phyloP scores from a whole-genome alignment of 2,113 vertebrate species.

The Tringa solitaria region DNA sequence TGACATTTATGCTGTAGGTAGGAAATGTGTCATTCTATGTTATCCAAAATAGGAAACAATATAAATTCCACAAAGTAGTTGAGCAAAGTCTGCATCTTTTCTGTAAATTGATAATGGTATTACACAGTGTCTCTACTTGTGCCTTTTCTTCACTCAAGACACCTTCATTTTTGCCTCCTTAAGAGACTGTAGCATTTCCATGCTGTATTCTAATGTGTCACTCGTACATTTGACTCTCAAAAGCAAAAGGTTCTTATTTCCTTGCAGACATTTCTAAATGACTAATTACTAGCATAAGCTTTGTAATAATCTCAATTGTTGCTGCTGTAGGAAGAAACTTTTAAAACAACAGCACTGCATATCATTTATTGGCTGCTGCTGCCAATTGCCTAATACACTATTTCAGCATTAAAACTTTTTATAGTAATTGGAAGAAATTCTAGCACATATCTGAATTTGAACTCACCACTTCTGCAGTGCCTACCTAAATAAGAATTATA shows the following conservation, averaged over 20 bases:
- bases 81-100: neutral
- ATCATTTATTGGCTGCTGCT: slow-evolving; percentile 34
- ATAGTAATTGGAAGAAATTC: neutral
- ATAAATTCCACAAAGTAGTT: neutral
- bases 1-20: neutral
- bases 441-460: neutral
- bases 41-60: neutral
- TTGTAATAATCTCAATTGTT: slow-evolving; percentile 35
- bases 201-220: neutral
- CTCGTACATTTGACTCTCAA: neutral
- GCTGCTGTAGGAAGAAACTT: slow-evolving; percentile 25
- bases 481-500: neutral
- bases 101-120: neutral
- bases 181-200: neutral
- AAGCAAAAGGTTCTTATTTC: slow-evolving; percentile 37
- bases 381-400: neutral
- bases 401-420: slow-evolving; percentile 36
- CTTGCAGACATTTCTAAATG: slow-evolving; percentile 54
- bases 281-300: slow-evolving; percentile 29
- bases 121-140: neutral
- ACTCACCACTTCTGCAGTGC: neutral
- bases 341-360: slow-evolving; percentile 18
- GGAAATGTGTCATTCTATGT: neutral
- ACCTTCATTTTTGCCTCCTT: neutral
- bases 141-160: neutral